Percentiles rank a stretch among this genome's conserved stretches.
Conservation (phyloP, 2,113 vertebrate species). For the Daboia siamensis region DNA sequence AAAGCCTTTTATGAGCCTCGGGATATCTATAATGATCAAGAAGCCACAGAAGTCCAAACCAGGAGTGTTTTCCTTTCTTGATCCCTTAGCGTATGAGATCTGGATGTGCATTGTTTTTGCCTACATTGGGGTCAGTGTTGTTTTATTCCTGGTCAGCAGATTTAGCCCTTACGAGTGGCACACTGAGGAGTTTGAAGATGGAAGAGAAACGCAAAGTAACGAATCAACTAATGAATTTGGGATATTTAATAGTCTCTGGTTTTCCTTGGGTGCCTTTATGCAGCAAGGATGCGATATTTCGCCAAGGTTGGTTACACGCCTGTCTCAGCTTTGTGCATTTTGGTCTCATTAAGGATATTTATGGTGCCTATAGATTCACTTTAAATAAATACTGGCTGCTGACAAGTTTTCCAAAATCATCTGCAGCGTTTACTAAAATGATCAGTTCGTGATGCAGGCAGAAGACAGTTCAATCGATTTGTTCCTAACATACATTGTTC, state of each 20-base stretch:
- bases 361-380: conserved; percentile 79
- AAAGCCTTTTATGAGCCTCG: conserved; percentile 98
- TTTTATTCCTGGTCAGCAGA: conserved; percentile 98
- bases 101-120: conserved; percentile 99
- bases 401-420: conserved; percentile 36
- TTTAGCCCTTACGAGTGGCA: conserved; percentile 99
- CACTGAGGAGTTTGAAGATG: conserved; percentile 98
- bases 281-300: conserved; percentile 95
- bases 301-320: conserved; percentile 83
- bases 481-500: conserved; percentile 45
- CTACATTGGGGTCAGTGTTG: conserved; percentile 99
- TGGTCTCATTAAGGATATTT: conserved; percentile 65
- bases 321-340: conserved; percentile 81
- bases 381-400: conserved; percentile 47
- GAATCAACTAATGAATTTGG: conserved; percentile 99
- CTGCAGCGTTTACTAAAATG: conserved; percentile 38
- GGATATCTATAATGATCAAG: conserved; percentile 99
- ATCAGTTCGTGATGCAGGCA: conserved; percentile 35
- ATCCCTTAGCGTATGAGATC: conserved; percentile 98
- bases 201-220: conserved; percentile 95
- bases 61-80: conserved; percentile 98
- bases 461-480: conserved; percentile 48
- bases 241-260: conserved; percentile 99
- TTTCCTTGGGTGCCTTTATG: conserved; percentile 94
- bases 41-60: conserved; percentile 99